Evolutionary conservation across 2,113 vertebrate species (phyloP).

Genomic region (Pelmatolapia mariae): DNA sequence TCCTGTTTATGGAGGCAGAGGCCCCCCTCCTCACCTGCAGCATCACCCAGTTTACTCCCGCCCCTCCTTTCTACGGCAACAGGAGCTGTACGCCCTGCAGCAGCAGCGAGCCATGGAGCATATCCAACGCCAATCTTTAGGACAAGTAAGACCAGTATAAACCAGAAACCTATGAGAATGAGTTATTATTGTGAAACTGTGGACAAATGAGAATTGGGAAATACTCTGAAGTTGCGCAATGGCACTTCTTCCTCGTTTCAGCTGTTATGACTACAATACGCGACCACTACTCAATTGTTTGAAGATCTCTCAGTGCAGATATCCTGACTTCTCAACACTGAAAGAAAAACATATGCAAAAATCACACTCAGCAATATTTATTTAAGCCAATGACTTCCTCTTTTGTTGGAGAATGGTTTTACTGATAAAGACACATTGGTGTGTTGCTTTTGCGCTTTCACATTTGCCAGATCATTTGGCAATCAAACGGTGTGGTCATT

Average conservation of each 20-base stretch:
- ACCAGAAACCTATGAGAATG: neutral
- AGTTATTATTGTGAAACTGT: neutral
- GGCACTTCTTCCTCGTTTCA: neutral
- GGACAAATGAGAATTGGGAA: neutral
- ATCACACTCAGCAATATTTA: neutral
- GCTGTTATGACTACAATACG: neutral
- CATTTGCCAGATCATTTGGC: conserved; percentile 1
- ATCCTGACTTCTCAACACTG: neutral
- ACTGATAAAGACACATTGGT: neutral
- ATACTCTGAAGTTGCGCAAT: neutral
- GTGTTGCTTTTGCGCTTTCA: neutral
- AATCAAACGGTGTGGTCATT: neutral
- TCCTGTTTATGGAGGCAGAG: conserved; percentile 83
- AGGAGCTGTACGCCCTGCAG: conserved; percentile 89
- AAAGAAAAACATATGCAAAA: neutral
- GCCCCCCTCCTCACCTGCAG: conserved; percentile 85
- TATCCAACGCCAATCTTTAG: conserved; percentile 67
- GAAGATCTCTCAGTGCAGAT: neutral
- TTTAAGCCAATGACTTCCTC: neutral
- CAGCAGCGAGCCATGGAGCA: conserved; percentile 77
- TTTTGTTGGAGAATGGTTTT: neutral
- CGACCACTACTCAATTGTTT: neutral
- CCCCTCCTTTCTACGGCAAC: conserved; percentile 88
- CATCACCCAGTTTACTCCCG: conserved; percentile 87
- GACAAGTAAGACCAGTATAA: conserved; percentile 52